Percentiles rank a stretch among this genome's conserved stretches.
These are phyloP conservation scores for Saguinus imperator DNA, from an alignment of 2,113 vertebrate species.

Conservation along the genomic window DNA sequence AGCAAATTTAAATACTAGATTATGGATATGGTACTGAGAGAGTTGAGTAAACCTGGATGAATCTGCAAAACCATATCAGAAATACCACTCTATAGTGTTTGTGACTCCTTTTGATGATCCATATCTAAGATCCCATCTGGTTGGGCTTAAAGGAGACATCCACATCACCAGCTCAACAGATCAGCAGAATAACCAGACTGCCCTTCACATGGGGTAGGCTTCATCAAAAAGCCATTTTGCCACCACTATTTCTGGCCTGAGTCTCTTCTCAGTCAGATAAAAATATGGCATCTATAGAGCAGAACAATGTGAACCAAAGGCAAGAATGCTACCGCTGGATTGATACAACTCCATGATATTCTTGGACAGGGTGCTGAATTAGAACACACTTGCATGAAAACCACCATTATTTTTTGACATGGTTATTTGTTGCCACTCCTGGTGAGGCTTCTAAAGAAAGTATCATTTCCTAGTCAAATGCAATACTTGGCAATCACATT, in stretches of 20 bases:
- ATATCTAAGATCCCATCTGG: background rate
- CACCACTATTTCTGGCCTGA: background rate
- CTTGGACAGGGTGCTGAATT: background rate
- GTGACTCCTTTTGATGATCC: background rate
- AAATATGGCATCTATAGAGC: background rate
- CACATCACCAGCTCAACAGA: fast-evolving
- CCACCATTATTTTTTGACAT: background rate
- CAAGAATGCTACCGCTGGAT: background rate
- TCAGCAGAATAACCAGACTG: too few species aligned
- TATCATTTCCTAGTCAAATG: background rate
- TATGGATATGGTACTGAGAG: background rate
- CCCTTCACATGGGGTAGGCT: background rate
- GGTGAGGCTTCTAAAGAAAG: background rate
- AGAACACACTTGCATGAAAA: background rate
- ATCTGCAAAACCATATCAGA: background rate
- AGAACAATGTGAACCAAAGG: background rate
- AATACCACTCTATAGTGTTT: background rate
- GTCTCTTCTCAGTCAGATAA: background rate
- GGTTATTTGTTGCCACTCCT: background rate
- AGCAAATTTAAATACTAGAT: background rate
- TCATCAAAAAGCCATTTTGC: background rate
- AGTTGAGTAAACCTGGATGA: background rate
- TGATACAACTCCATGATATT: background rate
- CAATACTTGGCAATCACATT: background rate
- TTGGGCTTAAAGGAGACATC: background rate